Evolutionary conservation across 2,888 invertebrate genomes (phyloP), one percentile per base, ranked within the genome.

Genomic region (Scaptomyza cyrtandrae): DNA sequence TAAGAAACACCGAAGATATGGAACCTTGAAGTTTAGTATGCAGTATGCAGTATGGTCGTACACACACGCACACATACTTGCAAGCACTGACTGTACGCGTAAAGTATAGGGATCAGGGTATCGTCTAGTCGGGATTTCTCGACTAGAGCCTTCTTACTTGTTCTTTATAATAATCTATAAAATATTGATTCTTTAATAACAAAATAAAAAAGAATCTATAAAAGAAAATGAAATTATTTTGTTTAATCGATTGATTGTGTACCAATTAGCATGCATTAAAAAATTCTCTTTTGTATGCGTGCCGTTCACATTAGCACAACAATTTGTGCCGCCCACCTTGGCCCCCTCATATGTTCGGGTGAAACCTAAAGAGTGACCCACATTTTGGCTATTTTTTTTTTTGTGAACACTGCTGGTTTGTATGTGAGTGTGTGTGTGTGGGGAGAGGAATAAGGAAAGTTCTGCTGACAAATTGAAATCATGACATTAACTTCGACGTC

Each of bases 401-500:
- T n/a, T 24, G 11, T 0, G 46, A n/a, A n/a, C n/a, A n/a, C n/a
- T n/a, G n/a, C n/a, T n/a, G n/a, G n/a, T n/a, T n/a, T 1, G 16
- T 5, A 2, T 35, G 11, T 0, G 48, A 1, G 16, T 7, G 6
- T 6, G 6, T 7, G 10, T 19, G 33, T 24, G 24, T 13, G 29
- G 49, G 11, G 35, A 31, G 13, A 29, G 45, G 53, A 45, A 39
- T 24, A n/a, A n/a, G n/a, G 37, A 37, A 35, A 16, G 41, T 41
- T 41, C 31, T 41, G 64, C 58, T 71, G 68, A 73, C 80, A 86
- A 86, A 82, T 82, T 75, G 79, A 83, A 86, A 80, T 74, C 84
- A 80, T 74, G 84, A 83, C 77, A 76, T 80, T 77, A 80, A 84
- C 66, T 67, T 75, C 75, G 48, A 61, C 49, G 48, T 39, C 61